Conservation (phyloP, 2,888 invertebrate species). For the Ophioninae sp. region DNA sequence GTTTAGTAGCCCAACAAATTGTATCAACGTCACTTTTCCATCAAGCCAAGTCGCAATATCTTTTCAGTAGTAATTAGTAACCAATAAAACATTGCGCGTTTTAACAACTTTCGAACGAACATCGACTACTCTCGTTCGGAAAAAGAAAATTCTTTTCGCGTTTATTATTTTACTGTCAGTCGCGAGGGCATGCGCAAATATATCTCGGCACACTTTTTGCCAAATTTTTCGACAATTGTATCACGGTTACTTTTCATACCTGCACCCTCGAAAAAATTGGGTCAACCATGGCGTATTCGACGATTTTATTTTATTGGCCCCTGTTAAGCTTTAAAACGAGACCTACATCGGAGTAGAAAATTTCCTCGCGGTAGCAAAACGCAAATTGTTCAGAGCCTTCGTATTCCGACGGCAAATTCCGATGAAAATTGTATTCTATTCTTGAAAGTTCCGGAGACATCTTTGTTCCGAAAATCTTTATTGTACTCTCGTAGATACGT, state of each 20-base stretch:
- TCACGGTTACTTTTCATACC: slow-evolving; percentile 52
- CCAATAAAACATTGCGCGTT: background rate
- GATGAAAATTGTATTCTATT: slow-evolving; percentile 37
- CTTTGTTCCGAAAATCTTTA: slow-evolving; percentile 52
- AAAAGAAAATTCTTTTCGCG: background rate
- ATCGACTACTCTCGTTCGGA: background rate
- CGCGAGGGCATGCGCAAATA: slow-evolving; percentile 25
- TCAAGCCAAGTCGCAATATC: no score
- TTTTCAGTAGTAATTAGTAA: background rate
- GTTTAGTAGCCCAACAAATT: no score
- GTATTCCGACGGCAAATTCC: background rate
- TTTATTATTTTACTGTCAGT: slow-evolving; percentile 24
- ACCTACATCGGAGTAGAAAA: slow-evolving; percentile 13
- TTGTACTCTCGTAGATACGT: slow-evolving; percentile 39
- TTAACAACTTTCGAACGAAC: background rate
- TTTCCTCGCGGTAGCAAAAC: slow-evolving; percentile 44
- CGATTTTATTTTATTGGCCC: slow-evolving; percentile 69
- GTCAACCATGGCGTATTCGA: slow-evolving; percentile 64
- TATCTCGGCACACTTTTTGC: slow-evolving; percentile 60
- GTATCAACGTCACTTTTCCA: no score
- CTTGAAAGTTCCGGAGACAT: slow-evolving; percentile 4
- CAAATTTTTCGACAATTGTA: slow-evolving; percentile 49
- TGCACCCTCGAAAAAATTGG: slow-evolving; percentile 69
- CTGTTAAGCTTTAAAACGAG: slow-evolving; percentile 70
- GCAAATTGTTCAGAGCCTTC: slow-evolving; percentile 21